Conservation (phyloP, 2,888 invertebrate genomes). For the Piscicola geometra region DNA sequence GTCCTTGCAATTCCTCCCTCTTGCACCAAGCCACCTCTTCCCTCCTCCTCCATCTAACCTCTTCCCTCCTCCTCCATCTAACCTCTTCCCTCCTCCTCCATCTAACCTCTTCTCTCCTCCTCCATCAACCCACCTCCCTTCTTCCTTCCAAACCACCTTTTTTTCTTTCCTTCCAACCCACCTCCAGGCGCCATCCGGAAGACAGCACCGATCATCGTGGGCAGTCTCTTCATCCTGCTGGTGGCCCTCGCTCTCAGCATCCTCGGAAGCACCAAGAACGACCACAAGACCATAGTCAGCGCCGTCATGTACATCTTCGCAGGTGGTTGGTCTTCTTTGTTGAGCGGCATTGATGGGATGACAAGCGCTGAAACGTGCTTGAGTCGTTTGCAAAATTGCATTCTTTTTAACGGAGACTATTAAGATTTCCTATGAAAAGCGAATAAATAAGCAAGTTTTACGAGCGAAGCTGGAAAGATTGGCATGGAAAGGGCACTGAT, state of each 20-base stretch:
- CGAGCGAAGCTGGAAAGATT: too few relatives aligned
- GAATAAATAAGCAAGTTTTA: too few relatives aligned
- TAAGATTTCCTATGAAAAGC: too few relatives aligned
- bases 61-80: not conserved
- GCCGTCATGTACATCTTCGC: constrained; percentile 50
- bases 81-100: not conserved
- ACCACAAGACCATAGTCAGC: constrained; percentile 50
- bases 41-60: not conserved
- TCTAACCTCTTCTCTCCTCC: not conserved
- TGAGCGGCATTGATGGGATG: too few relatives aligned
- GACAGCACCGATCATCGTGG: constrained; percentile 49
- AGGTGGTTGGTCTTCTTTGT: constrained; percentile 45
- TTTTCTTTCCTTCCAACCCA: not conserved
- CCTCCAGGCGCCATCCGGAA: constrained; percentile 41
- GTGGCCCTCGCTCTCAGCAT: constrained; percentile 49
- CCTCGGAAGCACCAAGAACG: constrained; percentile 48
- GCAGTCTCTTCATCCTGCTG: constrained; percentile 48
- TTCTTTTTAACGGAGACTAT: too few relatives aligned
- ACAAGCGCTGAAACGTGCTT: too few relatives aligned
- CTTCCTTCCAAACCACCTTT: not conserved
- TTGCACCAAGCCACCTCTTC: too few relatives aligned
- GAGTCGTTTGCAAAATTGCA: too few relatives aligned
- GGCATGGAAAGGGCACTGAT: too few relatives aligned
- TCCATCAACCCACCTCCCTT: not conserved
- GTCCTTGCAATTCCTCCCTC: too few relatives aligned